phyloP scores from a whole-genome alignment of 2,888 invertebrate genomes.

The Andrena hattorfiana region DNA sequence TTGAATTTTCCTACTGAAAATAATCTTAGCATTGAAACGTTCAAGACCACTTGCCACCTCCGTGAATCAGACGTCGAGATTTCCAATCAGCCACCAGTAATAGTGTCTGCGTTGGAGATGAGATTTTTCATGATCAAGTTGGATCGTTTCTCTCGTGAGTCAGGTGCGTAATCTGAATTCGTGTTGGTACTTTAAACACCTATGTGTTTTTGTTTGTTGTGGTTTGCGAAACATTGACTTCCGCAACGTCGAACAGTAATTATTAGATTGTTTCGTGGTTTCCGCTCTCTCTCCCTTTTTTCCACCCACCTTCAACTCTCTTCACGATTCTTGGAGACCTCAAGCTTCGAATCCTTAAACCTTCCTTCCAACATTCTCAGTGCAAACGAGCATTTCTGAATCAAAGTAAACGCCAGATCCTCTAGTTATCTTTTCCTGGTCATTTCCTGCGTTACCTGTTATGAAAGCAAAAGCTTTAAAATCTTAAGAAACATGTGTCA shows the following conservation, averaged over 20 bases:
- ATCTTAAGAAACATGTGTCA: too few relatives aligned
- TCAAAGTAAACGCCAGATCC: not conserved
- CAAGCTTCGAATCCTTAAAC: not conserved
- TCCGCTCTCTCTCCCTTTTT: conserved; percentile 26
- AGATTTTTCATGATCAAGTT: conserved; percentile 72
- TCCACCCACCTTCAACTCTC: conserved; percentile 3
- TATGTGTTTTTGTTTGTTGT: conserved; percentile 44
- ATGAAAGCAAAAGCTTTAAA: too few relatives aligned
- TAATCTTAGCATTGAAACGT: conserved; percentile 49
- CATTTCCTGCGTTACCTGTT: too few relatives aligned
- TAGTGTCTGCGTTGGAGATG: conserved; percentile 79
- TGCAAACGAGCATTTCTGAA: too few relatives aligned
- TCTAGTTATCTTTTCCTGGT: too few relatives aligned
- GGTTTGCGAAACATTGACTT: conserved; percentile 36
- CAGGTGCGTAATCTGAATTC: conserved; percentile 55
- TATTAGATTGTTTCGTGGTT: conserved; percentile 60
- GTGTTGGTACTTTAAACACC: conserved; percentile 32
- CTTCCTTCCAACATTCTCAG: conserved; percentile 38
- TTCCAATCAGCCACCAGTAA: conserved; percentile 79
- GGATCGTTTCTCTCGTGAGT: conserved; percentile 50
- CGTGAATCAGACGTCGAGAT: conserved; percentile 62
- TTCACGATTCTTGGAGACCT: not conserved
- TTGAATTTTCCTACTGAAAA: conserved; percentile 1
- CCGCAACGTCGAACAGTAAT: conserved; percentile 48
- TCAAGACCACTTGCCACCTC: conserved; percentile 45